A percentile compares a stretch with the other conserved stretches of the same genome.
These are phyloP conservation scores for Formicarius rufipectus DNA, from an alignment of 2,113 vertebrate genomes.

Conservation along the genomic window DNA sequence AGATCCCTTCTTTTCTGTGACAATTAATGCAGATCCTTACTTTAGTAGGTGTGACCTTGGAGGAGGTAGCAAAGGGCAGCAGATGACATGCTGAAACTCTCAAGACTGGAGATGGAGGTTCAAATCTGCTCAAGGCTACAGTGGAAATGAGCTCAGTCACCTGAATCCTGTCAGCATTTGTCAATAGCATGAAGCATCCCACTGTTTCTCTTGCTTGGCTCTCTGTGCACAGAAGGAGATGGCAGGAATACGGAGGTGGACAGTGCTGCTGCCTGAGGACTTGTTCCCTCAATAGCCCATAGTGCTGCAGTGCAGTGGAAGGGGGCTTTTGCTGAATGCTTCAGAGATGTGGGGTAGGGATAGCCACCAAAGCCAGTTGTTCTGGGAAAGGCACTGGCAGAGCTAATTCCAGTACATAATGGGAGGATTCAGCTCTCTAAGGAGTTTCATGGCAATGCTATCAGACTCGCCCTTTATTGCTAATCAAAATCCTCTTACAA, in stretches of 20 bases:
- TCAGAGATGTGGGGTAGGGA: background rate
- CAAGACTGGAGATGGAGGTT: background rate
- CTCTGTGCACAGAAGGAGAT: background rate
- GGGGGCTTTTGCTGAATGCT: background rate
- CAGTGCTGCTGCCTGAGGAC: background rate
- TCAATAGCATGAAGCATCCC: background rate
- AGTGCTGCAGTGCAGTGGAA: background rate
- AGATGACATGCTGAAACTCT: background rate
- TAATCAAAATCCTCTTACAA: conserved; percentile 33
- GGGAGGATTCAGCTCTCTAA: background rate
- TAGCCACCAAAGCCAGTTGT: background rate
- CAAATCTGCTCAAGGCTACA: background rate
- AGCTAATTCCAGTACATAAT: background rate
- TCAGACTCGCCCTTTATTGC: background rate
- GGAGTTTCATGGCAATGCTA: background rate
- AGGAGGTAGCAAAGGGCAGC: background rate
- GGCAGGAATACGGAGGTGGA: background rate
- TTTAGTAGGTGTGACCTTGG: background rate
- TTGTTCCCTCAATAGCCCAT: background rate
- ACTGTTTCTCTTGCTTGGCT: background rate
- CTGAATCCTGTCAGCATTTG: background rate
- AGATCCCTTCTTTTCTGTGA: background rate
- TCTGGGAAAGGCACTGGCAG: background rate
- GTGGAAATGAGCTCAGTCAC: background rate
- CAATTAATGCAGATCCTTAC: background rate